phyloP scores from a whole-genome alignment of 2,113 vertebrate species.

The Anas platyrhynchos region DNA sequence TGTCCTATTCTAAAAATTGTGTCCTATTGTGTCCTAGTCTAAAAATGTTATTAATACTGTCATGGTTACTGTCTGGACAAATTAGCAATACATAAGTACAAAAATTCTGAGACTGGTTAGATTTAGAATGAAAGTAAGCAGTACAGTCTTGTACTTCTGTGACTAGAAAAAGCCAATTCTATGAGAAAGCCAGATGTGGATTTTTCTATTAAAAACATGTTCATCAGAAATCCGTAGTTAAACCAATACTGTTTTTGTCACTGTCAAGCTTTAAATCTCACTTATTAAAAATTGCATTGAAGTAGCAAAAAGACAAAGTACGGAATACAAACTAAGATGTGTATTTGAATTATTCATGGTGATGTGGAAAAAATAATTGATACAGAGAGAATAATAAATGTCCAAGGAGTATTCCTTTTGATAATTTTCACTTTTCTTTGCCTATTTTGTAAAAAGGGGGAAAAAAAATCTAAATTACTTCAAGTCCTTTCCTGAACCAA shows the following conservation, averaged over 20 bases:
- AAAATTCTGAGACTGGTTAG: neutral
- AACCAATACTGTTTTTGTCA: neutral
- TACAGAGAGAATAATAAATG: neutral
- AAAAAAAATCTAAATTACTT: neutral
- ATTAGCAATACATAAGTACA: neutral
- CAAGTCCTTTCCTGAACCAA: neutral
- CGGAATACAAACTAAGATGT: neutral
- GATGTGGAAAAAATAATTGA: conserved; percentile 23
- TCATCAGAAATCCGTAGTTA: neutral
- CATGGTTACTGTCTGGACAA: conserved; percentile 36
- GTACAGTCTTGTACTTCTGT: neutral
- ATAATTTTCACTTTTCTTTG: neutral
- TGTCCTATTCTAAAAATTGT: neutral
- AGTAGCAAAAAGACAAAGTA: conserved; percentile 6
- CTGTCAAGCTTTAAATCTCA: neutral
- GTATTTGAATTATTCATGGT: conserved; percentile 33
- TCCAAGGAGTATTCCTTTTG: neutral
- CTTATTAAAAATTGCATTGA: neutral
- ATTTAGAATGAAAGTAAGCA: neutral
- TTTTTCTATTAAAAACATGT: neutral
- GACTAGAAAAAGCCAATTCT: neutral
- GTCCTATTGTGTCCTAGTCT: conserved; percentile 5
- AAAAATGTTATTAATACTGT: conserved; percentile 32
- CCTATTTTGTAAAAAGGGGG: neutral
- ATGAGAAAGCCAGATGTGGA: neutral